Conservation (phyloP, 2,888 invertebrate species). For the Aporophyla nigra region DNA sequence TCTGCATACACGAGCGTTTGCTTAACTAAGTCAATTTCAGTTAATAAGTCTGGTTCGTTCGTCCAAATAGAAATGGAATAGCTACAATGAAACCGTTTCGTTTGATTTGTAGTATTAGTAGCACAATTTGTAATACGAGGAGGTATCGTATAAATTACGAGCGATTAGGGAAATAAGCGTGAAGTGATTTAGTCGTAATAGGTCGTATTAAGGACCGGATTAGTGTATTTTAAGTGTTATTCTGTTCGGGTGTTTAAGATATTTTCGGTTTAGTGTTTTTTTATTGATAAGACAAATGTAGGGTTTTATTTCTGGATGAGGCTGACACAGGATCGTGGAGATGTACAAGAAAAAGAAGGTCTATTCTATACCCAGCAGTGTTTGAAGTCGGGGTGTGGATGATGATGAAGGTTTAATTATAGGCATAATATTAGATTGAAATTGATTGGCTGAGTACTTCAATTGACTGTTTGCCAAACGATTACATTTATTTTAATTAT, state of each 20-base stretch:
- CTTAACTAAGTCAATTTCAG: constrained; percentile 64
- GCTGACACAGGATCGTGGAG: no score
- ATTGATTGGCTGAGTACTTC: neutral
- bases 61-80: constrained; percentile 50
- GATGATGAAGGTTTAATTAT: neutral
- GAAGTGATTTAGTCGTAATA: constrained; percentile 42
- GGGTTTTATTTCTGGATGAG: no score
- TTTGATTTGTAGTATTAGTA: constrained; percentile 63
- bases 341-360: no score
- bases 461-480: neutral
- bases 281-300: neutral
- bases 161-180: constrained; percentile 49
- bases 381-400: no score
- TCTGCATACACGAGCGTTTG: constrained; percentile 54
- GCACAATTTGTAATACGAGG: constrained; percentile 46
- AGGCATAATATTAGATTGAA: neutral
- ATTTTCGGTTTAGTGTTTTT: constrained; percentile 5
- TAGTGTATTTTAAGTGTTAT: constrained; percentile 40
- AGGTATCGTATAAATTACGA: constrained; percentile 52
- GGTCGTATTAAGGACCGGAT: constrained; percentile 40
- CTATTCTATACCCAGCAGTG: no score
- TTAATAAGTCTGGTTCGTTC: constrained; percentile 61
- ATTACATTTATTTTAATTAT: neutral
- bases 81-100: constrained; percentile 50
- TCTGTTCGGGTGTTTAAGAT: neutral